Conservation (phyloP, 2,888 invertebrate genomes). For the Oxytorus armatus region DNA sequence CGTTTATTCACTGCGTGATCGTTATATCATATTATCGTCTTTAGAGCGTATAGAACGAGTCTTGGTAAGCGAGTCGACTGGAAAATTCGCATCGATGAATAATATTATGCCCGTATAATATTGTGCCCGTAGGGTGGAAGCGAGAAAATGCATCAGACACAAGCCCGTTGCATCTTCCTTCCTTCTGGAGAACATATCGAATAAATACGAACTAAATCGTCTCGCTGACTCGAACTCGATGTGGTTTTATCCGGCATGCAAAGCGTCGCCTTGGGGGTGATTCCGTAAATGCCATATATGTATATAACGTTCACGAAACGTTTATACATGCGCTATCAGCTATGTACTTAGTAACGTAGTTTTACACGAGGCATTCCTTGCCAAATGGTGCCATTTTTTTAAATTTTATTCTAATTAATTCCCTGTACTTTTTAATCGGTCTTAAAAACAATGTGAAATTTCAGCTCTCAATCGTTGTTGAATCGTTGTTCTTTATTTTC, state of each 20-base stretch:
- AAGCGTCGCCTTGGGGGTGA: slow-evolving; percentile 51
- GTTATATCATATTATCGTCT: too few relatives aligned
- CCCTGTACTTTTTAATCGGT: too few relatives aligned
- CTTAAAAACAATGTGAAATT: too few relatives aligned
- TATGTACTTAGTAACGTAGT: not conserved
- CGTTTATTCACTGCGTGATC: not conserved
- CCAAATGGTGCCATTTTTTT: not conserved
- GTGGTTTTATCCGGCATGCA: slow-evolving; percentile 48
- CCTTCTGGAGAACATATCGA: not conserved
- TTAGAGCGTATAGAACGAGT: not conserved
- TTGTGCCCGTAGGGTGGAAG: not conserved
- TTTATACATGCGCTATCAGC: not conserved
- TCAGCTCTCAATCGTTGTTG: too few relatives aligned
- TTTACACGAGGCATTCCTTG: not conserved
- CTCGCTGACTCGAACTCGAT: not conserved
- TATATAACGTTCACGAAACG: not conserved
- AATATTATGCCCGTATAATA: not conserved
- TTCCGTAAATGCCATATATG: slow-evolving; percentile 4
- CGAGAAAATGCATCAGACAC: slow-evolving; percentile 5
- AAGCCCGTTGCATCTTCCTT: not conserved
- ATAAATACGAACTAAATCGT: not conserved
- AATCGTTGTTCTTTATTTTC: too few relatives aligned
- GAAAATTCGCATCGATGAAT: not conserved
- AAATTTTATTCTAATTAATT: too few relatives aligned
- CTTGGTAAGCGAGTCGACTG: not conserved